phyloP scores from a whole-genome alignment of 2,113 vertebrate genomes.

The Poeciliopsis prolifica region DNA sequence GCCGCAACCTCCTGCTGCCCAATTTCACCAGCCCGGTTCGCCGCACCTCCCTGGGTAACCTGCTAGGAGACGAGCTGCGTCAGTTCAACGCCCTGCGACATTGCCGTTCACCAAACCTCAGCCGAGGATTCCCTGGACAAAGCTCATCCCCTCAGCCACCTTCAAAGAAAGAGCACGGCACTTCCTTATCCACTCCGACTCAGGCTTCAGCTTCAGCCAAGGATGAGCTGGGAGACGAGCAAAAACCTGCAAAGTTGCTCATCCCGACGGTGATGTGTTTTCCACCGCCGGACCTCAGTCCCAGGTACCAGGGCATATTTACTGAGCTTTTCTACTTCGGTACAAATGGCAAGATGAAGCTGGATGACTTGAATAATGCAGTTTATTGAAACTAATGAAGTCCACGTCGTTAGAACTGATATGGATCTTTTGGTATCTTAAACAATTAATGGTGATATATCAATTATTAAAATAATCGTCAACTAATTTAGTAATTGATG shows the following conservation, averaged over 20 bases:
- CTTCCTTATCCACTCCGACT: neutral
- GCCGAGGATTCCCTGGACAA: conserved; percentile 69
- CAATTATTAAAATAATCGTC: no score
- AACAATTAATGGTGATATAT: no score
- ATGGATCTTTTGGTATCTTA: no score
- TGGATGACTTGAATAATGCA: neutral
- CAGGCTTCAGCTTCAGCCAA: conserved; percentile 22
- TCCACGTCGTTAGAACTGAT: no score
- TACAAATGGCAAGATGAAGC: no score
- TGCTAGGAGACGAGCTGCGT: conserved; percentile 88
- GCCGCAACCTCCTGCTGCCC: conserved; percentile 85
- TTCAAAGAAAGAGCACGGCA: conserved; percentile 62
- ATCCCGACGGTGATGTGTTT: conserved; percentile 84
- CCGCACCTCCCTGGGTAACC: conserved; percentile 86
- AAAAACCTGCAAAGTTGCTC: conserved; percentile 86
- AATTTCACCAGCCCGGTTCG: conserved; percentile 82
- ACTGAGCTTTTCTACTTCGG: no score
- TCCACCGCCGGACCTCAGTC: conserved; percentile 88
- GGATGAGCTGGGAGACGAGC: conserved; percentile 29
- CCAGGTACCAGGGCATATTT: conserved; percentile 79
- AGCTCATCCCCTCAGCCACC: conserved; percentile 76
- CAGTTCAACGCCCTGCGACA: conserved; percentile 85
- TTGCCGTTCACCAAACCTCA: conserved; percentile 82
- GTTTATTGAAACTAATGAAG: neutral
- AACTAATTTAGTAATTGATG: no score